Base-by-base conservation (phyloP, 2,888 invertebrate genomes). In the Imbricaverruca yamaguchii region DNA sequence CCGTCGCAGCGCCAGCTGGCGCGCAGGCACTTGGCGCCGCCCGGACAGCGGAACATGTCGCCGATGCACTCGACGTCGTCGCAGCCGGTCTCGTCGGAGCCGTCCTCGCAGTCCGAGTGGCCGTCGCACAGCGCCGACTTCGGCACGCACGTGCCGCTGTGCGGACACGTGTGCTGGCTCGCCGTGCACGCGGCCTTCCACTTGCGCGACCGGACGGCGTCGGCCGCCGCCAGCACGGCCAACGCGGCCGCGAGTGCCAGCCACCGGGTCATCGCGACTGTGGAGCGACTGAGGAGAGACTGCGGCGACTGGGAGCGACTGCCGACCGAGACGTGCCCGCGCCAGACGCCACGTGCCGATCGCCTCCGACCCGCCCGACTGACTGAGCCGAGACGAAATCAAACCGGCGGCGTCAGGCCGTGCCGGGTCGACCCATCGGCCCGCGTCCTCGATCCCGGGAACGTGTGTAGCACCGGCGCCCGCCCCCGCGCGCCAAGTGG, bases 31-130 rank as follows among this genome's bases (percentile, higher is more conserved):
- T 67, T 65, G 67, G 55, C 25, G 25, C 55, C 80, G 57, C n/a
- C 21, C n/a, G 55, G 67, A 0, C 65, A 61, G 63, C 12, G 15
- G 55, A 67, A 53, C 25, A 12, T 11, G 67, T 55, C 67, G 15
- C 61, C 61, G 15, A 61, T 39, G 53, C 61, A 56, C 21, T 65
- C 63, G 18, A 25, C 13, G 9, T 18, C 23, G 59, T n/a, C 23
- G 15, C 81, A 81, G 18, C 61, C n/a, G 15, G 55, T 21, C 74
- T 81, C 81, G 78, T 81, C 81, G 6, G 81, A 69, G 39, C 57
- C 57, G 74, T 81, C 78, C 77, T 59, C 61, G 61, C 81, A 81
- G 57, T 81, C 59, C 8, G 74, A 69, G 61, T 21, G 13, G 23
- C 81, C 81, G 59, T 81, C 77, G 53, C 81, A 81, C 1, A 69